Conservation (phyloP, 2,888 invertebrate genomes). For the Ophion ellenae region DNA sequence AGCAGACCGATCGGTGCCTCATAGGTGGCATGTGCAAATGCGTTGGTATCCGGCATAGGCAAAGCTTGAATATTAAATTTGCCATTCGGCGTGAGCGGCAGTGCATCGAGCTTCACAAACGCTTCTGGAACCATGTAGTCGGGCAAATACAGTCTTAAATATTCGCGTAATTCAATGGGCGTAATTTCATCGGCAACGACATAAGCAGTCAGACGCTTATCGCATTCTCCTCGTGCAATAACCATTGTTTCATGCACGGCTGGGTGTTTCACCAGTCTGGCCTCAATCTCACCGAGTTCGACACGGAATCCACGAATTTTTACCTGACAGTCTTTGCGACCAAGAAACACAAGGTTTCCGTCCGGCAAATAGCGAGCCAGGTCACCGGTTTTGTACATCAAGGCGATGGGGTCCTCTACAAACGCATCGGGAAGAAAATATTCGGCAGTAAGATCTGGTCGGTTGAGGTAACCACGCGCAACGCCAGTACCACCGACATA, state of each 20-base stretch:
- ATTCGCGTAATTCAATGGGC: conserved; percentile 13
- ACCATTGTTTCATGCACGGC: conserved; percentile 11
- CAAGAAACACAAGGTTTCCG: conserved; percentile 19
- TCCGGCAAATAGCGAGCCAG: conserved; percentile 5
- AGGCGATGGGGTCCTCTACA: background rate
- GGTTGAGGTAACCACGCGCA: conserved; percentile 11
- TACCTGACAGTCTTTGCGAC: conserved; percentile 22
- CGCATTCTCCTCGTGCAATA: background rate
- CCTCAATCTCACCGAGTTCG: conserved; percentile 27
- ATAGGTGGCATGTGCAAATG: conserved; percentile 10
- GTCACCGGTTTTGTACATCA: conserved; percentile 27
- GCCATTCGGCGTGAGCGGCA: conserved; percentile 2
- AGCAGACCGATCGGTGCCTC: conserved; percentile 6
- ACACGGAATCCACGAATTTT: conserved; percentile 30
- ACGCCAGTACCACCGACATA: conserved; percentile 28
- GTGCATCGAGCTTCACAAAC: conserved; percentile 11
- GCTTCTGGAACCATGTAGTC: conserved; percentile 29
- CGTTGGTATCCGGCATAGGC: conserved; percentile 1
- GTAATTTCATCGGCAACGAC: background rate
- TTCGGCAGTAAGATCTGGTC: background rate
- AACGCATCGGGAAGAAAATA: conserved; percentile 17
- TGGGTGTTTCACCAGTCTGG: conserved; percentile 6
- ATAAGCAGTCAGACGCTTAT: conserved; percentile 13
- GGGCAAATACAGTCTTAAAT: conserved; percentile 4
- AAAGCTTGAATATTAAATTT: conserved; percentile 11